phyloP scores from a whole-genome alignment of 2,797 vertebrate species.

The Sebastolobus altivelis region DNA sequence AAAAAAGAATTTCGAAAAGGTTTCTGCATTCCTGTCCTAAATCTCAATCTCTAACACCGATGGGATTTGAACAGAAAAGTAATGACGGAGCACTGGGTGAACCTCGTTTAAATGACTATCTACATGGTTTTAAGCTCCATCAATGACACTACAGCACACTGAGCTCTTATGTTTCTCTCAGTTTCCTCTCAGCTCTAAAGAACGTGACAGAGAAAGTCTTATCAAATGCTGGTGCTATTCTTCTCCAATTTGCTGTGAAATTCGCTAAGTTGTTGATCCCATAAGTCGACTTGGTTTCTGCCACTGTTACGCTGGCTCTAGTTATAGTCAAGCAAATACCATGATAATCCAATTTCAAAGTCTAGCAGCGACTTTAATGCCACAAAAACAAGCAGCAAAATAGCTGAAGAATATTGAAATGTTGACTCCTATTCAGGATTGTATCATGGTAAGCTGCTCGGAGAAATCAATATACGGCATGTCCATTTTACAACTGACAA shows the following conservation, averaged over 20 bases:
- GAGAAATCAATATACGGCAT: not conserved
- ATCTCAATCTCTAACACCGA: not conserved
- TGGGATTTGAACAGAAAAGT: not conserved
- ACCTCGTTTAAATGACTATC: not conserved
- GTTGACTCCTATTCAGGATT: not conserved
- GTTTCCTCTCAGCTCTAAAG: not conserved
- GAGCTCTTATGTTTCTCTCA: not conserved
- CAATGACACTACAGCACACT: not conserved
- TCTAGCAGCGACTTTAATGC: conserved; percentile 26
- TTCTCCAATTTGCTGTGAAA: conserved; percentile 46
- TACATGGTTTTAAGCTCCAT: not conserved
- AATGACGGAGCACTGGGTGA: not conserved
- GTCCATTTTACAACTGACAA: not conserved
- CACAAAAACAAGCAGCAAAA: conserved; percentile 18
- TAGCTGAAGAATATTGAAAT: conserved; percentile 14
- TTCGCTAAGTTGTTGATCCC: conserved; percentile 56
- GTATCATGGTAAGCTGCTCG: not conserved
- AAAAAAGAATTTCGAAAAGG: not conserved
- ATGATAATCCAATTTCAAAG: conserved; percentile 51
- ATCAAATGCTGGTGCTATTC: conserved; percentile 1
- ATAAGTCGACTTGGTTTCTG: conserved; percentile 47
- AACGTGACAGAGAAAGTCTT: not conserved
- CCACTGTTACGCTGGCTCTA: conserved; percentile 23
- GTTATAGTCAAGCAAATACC: conserved; percentile 44
- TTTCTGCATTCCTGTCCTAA: not conserved